Base-by-base conservation (phyloP, 2,797 vertebrate genomes). In the Mormyrops attenuatus region DNA sequence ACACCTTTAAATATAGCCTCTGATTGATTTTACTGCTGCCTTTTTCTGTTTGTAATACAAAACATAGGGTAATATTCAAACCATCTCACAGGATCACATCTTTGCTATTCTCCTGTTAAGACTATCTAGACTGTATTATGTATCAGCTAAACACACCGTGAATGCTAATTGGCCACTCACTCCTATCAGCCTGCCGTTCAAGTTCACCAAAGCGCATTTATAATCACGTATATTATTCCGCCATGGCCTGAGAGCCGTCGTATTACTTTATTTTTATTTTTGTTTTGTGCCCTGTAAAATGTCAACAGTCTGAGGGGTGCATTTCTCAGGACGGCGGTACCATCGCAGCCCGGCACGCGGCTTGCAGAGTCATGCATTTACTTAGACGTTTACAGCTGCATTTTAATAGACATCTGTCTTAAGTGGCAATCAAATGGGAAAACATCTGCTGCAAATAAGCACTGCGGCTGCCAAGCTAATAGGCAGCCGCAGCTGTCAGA, bases 381-480 rank as follows among this genome's bases (percentile, higher is more conserved):
- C 55, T 88, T 73, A n/a, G 60, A 50, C 13, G 49, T 88, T 88
- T 88, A 55, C 77, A 50, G 88, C 63, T 88, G 66, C 69, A 73
- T 88, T 88, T 88, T 88, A 80, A 52, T 88, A 50, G 30, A 73
- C 47, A 52, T 88, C 57, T 88, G 88, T 88, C 55, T 88, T 63
- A 77, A 88, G 66, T 88, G 88, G 66, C 63, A 73, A 77, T 90
- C 89, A 90, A 82, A 90, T n/a, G 30, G 85, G 86, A 41, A 49
- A 90, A 90, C 89, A 90, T 90, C 89, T 90, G 89, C 89, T 84
- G 34, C 5, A 4, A 88, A 55, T 66, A 82, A 15, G 34, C 49
- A 47, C 47, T 26, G 73, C 20, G 38, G 52, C 84, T 87, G 89
- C 44, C 89, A 60, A 63, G 82, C 60, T 80, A 11, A 52, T 55